Evolutionary conservation across 2,113 vertebrate genomes (phyloP).

Genomic region (Nothobranchius furzeri): DNA sequence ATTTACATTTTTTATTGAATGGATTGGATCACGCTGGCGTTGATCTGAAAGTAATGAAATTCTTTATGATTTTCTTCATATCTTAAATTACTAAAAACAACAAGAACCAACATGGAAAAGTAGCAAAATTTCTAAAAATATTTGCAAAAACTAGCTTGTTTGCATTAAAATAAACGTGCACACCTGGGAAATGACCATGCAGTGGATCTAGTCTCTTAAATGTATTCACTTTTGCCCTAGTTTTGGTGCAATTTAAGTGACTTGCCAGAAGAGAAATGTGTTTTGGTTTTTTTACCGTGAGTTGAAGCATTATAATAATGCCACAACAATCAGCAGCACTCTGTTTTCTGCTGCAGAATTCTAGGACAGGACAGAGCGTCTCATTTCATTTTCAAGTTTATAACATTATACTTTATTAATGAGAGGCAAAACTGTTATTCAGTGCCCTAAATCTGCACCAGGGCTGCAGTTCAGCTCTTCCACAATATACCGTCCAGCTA

Average conservation of each 20-base stretch:
- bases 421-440: conserved; percentile 72
- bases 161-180: no score
- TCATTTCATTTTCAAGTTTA: conserved; percentile 57
- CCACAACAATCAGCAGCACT: conserved; percentile 11
- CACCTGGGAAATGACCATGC: no score
- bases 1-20: conserved; percentile 67
- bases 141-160: no score
- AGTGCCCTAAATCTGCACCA: conserved; percentile 84
- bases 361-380: not conserved
- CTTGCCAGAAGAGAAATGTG: not conserved
- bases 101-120: no score
- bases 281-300: not conserved
- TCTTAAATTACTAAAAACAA: no score
- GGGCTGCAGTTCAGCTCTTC: conserved; percentile 83
- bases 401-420: conserved; percentile 74
- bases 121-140: no score
- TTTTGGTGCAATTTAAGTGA: not conserved
- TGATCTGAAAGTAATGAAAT: no score
- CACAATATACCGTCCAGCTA: conserved; percentile 85
- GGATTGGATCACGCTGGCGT: conserved; percentile 55
- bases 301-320: conserved; percentile 15
- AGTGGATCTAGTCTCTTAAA: no score
- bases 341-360: conserved; percentile 24
- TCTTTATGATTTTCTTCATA: no score
- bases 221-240: not conserved